These are phyloP conservation scores for Cydia fagiglandana DNA, from an alignment of 1,140 invertebrate genomes.

Conservation along the genomic window DNA sequence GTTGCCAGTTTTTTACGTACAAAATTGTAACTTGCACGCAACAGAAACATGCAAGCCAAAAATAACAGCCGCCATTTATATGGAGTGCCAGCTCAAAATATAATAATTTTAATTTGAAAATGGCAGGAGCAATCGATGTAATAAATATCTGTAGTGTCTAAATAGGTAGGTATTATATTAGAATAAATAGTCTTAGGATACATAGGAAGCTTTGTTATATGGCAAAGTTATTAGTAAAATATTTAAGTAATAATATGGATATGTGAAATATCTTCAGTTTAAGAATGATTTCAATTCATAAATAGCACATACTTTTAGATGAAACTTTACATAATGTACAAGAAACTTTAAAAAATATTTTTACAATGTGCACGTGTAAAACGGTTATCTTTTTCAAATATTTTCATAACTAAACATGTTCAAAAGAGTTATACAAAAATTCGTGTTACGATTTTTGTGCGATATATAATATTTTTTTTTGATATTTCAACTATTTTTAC, in stretches of 20 bases:
- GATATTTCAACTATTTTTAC: slow-evolving; percentile 37
- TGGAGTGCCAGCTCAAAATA: slow-evolving; percentile 11
- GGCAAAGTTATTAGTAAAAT: slow-evolving; percentile 27
- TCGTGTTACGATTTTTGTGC: slow-evolving; percentile 8
- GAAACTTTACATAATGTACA: slow-evolving; percentile 64
- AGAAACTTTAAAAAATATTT: slow-evolving; percentile 34
- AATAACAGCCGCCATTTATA: not conserved
- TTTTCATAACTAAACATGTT: slow-evolving; percentile 9
- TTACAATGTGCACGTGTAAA: slow-evolving; percentile 25
- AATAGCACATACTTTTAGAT: slow-evolving; percentile 32
- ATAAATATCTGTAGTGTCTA: slow-evolving; percentile 18
- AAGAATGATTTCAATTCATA: slow-evolving; percentile 28
- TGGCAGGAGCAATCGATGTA: slow-evolving; percentile 26
- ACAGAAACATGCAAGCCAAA: slow-evolving; percentile 1
- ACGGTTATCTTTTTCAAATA: not conserved
- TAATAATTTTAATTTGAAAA: not conserved
- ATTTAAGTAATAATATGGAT: slow-evolving; percentile 14
- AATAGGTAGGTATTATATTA: slow-evolving; percentile 23
- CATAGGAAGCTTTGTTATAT: slow-evolving; percentile 31
- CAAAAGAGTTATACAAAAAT: slow-evolving; percentile 24
- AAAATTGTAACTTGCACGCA: not conserved
- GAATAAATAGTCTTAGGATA: slow-evolving; percentile 29
- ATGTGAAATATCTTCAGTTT: slow-evolving; percentile 11
- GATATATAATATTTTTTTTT: slow-evolving; percentile 29
- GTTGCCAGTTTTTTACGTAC: slow-evolving; percentile 4